A percentile compares a stretch with the other conserved stretches of the same genome.
phyloP scores from a whole-genome alignment of 1,140 invertebrate species.

The Papilio machaon region DNA sequence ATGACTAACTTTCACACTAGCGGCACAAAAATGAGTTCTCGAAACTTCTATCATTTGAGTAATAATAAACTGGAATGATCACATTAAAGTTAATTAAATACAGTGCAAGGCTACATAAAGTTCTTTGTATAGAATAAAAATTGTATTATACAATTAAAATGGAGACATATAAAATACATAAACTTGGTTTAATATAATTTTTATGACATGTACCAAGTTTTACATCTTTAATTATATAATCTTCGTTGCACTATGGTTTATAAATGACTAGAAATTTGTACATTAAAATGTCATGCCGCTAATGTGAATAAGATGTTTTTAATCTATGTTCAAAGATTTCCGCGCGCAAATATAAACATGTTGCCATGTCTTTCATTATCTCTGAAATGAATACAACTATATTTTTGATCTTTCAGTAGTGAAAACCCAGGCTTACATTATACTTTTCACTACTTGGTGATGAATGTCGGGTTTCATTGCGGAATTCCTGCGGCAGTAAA shows the following conservation, averaged over 20 bases:
- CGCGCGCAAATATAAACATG: neutral
- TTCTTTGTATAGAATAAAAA: neutral
- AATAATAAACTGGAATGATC: constrained; percentile 31
- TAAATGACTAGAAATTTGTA: constrained; percentile 2
- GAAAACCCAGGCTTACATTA: neutral
- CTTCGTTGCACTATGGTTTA: neutral
- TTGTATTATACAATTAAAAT: neutral
- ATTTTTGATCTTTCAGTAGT: neutral
- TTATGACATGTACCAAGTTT: too few species aligned
- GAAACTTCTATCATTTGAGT: constrained; percentile 25
- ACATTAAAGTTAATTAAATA: constrained; percentile 1
- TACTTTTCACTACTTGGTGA: neutral
- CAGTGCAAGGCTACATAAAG: constrained; percentile 3
- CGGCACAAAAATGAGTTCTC: constrained; percentile 8
- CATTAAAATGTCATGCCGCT: constrained; percentile 18
- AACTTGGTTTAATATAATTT: neutral
- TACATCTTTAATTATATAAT: too few species aligned
- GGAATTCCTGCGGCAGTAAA: neutral
- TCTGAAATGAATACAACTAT: neutral
- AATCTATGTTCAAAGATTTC: constrained; percentile 19
- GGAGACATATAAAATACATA: neutral
- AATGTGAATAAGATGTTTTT: constrained; percentile 16
- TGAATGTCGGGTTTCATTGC: neutral
- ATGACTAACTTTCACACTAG: constrained; percentile 45
- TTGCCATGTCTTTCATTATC: neutral